These are phyloP conservation scores for silkworm (Bombyx mori) DNA, from an alignment of 1,140 invertebrate genomes.

Conservation along the genomic window DNA sequence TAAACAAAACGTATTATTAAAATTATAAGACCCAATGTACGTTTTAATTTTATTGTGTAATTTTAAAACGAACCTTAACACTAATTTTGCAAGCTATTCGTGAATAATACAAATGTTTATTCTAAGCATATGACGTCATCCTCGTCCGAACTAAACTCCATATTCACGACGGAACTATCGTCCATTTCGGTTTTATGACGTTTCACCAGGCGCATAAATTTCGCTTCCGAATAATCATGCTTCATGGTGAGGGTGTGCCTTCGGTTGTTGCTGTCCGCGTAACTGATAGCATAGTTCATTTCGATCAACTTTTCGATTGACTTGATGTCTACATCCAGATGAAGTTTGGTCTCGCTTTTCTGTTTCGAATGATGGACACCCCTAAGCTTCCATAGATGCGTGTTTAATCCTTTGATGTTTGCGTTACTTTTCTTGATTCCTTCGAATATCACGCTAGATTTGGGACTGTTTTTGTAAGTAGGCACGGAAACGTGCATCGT, in stretches of 20 bases:
- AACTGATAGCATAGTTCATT: conserved; percentile 40
- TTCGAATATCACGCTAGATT: conserved; percentile 15
- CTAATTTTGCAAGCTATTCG: too few species aligned
- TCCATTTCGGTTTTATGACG: conserved; percentile 34
- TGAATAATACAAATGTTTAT: too few species aligned
- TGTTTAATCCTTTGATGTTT: conserved; percentile 47
- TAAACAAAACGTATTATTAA: too few species aligned
- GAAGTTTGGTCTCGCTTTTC: conserved; percentile 10
- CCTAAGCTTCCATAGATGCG: conserved; percentile 41
- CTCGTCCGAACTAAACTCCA: conserved; percentile 36
- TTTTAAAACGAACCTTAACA: too few species aligned
- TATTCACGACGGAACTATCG: conserved; percentile 50
- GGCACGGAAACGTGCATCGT: conserved; percentile 15
- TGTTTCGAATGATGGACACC: conserved; percentile 2
- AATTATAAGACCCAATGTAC: too few species aligned
- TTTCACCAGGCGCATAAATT: conserved; percentile 31
- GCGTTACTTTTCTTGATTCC: conserved; percentile 40
- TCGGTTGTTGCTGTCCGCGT: conserved; percentile 17
- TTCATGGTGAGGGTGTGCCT: neutral
- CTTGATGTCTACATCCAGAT: conserved; percentile 47
- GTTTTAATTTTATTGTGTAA: too few species aligned
- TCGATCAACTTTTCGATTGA: conserved; percentile 38
- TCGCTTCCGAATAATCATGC: neutral
- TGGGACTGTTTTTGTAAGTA: conserved; percentile 28
- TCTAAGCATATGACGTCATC: conserved; percentile 27